Evolutionary conservation across 2,797 vertebrate genomes (phyloP).

Genomic region (Epinephelus awoara): DNA sequence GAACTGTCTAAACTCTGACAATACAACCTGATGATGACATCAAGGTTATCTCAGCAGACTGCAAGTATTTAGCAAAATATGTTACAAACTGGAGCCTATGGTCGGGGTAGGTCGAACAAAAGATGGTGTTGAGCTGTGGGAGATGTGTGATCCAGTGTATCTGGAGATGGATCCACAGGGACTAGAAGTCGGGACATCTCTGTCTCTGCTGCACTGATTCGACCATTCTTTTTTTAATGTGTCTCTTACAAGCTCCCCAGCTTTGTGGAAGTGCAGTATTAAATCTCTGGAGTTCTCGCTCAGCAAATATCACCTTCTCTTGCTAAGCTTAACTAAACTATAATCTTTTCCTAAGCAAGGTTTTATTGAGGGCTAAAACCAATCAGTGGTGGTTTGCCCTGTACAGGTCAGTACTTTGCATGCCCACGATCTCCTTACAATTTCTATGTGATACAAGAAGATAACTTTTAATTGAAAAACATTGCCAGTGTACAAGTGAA

Average conservation of each 20-base stretch:
- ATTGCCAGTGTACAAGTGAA: too few relatives aligned
- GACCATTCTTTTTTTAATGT: not conserved
- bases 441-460: too few relatives aligned
- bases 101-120: not conserved
- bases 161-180: not conserved
- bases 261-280: too few relatives aligned
- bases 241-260: not conserved
- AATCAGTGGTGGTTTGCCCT: not conserved
- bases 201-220: conserved; percentile 1
- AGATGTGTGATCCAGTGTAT: not conserved
- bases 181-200: not conserved
- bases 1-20: not conserved
- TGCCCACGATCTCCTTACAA: too few relatives aligned
- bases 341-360: not conserved
- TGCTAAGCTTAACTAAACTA: not conserved
- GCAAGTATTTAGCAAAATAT: not conserved
- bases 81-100: not conserved
- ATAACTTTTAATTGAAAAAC: too few relatives aligned
- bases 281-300: not conserved
- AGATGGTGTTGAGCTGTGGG: too few relatives aligned
- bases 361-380: not conserved
- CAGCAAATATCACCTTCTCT: not conserved
- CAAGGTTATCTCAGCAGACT: not conserved
- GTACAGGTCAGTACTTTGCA: too few relatives aligned
- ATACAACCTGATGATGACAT: conserved; percentile 1